Conservation (phyloP, 2,797 vertebrate genomes). For the Antrozous pallidus region DNA sequence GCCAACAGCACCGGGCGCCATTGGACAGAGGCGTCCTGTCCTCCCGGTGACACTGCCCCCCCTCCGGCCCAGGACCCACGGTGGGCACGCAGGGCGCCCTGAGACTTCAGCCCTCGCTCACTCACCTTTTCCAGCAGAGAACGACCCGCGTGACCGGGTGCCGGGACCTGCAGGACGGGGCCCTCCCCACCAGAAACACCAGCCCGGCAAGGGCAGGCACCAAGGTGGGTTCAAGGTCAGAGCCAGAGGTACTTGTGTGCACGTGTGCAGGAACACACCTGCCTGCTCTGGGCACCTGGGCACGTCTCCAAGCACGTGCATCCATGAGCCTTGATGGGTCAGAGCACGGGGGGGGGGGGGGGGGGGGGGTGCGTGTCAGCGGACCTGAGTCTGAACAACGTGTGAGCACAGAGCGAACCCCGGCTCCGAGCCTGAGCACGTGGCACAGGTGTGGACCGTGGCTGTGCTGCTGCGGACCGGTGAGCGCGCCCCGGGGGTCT, state of each 20-base stretch:
- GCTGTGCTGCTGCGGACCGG: background rate
- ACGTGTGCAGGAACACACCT: rapidly evolving
- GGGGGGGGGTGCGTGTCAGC: rapidly evolving
- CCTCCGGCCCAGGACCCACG: background rate
- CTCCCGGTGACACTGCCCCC: background rate
- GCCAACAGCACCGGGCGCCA: background rate
- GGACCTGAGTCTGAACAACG: background rate
- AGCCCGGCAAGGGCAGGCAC: background rate
- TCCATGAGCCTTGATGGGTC: background rate
- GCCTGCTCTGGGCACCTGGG: background rate
- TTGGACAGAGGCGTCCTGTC: background rate
- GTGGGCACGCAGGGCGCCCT: background rate
- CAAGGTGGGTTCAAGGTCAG: background rate
- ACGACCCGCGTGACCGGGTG: background rate
- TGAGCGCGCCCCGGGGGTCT: background rate
- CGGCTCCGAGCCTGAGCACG: background rate
- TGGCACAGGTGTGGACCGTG: background rate
- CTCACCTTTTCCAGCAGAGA: slow-evolving; percentile 61
- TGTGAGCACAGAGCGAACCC: background rate
- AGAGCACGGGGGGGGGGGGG: rapidly evolving
- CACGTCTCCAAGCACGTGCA: background rate
- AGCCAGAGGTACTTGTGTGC: background rate
- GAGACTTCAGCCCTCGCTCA: background rate
- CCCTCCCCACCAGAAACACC: background rate
- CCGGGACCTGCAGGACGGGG: background rate